These are phyloP conservation scores for Chelonia mydas DNA, from an alignment of 2,797 vertebrate species.

Conservation along the genomic window DNA sequence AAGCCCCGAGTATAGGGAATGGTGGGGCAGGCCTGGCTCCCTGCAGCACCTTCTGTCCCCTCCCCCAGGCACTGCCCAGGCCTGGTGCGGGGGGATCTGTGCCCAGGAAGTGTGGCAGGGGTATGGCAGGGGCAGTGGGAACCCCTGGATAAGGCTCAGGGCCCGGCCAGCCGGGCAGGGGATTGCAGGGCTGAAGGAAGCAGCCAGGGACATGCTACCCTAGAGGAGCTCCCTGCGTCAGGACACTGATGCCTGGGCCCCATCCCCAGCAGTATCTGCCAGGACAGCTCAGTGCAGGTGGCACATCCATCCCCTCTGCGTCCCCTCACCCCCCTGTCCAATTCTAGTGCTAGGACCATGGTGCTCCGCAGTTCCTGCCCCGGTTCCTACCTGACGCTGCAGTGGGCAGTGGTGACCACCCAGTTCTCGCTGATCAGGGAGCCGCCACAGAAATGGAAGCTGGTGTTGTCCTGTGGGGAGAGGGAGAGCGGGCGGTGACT, in stretches of 20 bases:
- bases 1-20: neutral
- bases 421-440: conserved; percentile 74
- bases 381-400: conserved; percentile 65
- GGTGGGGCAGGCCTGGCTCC: neutral
- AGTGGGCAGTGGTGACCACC: conserved; percentile 79
- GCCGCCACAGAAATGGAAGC: conserved; percentile 76
- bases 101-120: neutral
- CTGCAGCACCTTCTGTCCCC: neutral
- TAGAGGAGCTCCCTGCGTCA: neutral
- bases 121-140: no score
- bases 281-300: neutral
- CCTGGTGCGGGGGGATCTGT: neutral
- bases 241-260: neutral
- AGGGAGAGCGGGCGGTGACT: neutral
- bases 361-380: neutral
- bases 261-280: neutral
- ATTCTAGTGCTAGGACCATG: no score
- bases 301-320: neutral
- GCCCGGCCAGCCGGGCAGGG: no score
- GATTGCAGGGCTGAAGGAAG: neutral
- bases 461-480: conserved; percentile 31
- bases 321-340: neutral
- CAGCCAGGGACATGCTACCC: no score
- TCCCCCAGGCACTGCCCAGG: neutral
- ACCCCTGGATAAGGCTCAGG: neutral